Evolutionary conservation across 2,888 invertebrate species (phyloP).

Genomic region (Apamea epomidion): DNA sequence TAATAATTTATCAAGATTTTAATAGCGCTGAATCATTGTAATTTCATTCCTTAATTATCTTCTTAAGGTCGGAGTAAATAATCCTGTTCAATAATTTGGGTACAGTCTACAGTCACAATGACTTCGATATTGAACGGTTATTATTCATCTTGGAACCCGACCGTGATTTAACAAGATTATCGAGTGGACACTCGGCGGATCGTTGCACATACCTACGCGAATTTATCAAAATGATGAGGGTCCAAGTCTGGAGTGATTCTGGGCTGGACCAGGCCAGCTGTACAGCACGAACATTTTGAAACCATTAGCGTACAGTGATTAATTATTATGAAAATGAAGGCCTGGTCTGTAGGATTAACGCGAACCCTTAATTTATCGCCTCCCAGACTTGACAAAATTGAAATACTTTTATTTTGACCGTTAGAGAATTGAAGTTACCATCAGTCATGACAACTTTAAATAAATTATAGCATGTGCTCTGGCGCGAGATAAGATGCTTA

Average conservation of each 20-base stretch:
- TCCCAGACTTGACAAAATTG: constrained; percentile 49
- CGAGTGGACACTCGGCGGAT: constrained; percentile 50
- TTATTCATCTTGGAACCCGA: constrained; percentile 60
- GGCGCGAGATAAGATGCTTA: constrained; percentile 55
- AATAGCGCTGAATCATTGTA: constrained; percentile 49
- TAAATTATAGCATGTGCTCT: constrained; percentile 50
- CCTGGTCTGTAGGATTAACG: constrained; percentile 46
- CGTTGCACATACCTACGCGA: constrained; percentile 65
- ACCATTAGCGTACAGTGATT: constrained; percentile 73
- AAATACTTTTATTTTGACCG: constrained; percentile 56
- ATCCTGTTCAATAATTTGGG: constrained; percentile 44
- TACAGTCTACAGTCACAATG: constrained; percentile 28
- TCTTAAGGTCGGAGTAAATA: constrained; percentile 41
- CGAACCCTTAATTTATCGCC: constrained; percentile 60
- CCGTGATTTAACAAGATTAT: constrained; percentile 68
- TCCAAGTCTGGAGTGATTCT: constrained; percentile 52
- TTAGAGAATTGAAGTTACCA: constrained; percentile 36
- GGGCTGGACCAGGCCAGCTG: constrained; percentile 51
- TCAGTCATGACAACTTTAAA: constrained; percentile 57
- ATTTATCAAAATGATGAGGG: constrained; percentile 79
- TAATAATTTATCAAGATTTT: constrained; percentile 47
- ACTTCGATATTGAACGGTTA: constrained; percentile 42
- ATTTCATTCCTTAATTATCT: constrained; percentile 49
- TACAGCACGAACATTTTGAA: constrained; percentile 63
- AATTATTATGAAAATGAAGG: constrained; percentile 71